phyloP scores from a whole-genome alignment of 2,113 vertebrate genomes.

The Nothocercus nigrocapillus region DNA sequence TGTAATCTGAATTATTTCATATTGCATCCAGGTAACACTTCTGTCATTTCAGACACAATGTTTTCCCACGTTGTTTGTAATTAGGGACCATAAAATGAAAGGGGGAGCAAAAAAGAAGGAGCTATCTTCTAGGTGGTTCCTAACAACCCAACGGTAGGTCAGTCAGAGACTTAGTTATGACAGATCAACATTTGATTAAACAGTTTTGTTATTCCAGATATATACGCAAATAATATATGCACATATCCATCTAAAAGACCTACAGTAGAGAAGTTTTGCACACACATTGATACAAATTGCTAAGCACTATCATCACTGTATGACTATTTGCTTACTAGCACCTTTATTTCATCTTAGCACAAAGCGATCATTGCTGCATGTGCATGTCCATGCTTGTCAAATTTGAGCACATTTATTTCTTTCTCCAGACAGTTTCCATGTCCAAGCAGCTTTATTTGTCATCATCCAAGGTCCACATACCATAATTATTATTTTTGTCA shows the following conservation, averaged over 20 bases:
- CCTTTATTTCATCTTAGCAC: neutral
- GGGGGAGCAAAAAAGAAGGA: neutral
- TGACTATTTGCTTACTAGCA: neutral
- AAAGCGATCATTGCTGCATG: neutral
- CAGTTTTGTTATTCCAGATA: neutral
- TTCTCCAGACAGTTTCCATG: neutral
- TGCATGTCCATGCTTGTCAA: fast-evolving
- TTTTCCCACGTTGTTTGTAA: neutral
- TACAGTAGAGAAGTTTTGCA: neutral
- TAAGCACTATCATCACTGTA: neutral
- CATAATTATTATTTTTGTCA: neutral
- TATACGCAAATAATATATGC: neutral
- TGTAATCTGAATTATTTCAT: neutral
- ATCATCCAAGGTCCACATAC: neutral
- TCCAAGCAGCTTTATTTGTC: neutral
- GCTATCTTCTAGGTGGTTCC: neutral
- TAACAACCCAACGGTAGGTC: neutral
- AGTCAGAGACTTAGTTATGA: neutral
- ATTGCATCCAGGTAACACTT: neutral
- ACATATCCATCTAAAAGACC: constrained; percentile 12
- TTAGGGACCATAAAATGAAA: neutral
- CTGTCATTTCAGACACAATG: neutral
- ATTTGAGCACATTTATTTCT: neutral
- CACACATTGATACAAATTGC: neutral
- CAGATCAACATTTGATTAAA: neutral